Conservation (phyloP, 2,888 invertebrate species). For the Osedax frankpressi region DNA sequence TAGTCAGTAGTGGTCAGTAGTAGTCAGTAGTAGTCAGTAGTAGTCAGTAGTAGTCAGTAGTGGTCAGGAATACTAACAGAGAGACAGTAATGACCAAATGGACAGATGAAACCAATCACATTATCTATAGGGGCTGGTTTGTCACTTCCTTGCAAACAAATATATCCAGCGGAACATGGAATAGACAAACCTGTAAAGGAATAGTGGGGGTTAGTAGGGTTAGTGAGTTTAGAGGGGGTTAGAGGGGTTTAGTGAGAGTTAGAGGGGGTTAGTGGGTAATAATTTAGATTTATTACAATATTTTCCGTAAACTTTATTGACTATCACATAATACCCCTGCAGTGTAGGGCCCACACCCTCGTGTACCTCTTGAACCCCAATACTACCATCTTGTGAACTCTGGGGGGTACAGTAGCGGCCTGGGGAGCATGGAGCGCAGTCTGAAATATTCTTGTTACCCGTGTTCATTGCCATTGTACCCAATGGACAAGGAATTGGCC, state of each 20-base stretch:
- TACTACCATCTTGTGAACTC: conserved; percentile 37
- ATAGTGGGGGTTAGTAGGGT: too few species aligned
- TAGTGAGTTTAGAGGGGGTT: background rate
- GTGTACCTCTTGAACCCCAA: too few species aligned
- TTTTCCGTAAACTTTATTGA: too few species aligned
- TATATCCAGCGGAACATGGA: conserved; percentile 37
- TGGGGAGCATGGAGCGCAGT: conserved; percentile 37
- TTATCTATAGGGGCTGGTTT: conserved; percentile 34
- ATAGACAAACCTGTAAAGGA: conserved; percentile 13
- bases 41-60: too few species aligned
- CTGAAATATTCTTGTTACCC: conserved; percentile 35
- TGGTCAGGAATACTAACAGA: too few species aligned
- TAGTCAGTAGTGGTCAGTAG: too few species aligned
- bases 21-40: too few species aligned
- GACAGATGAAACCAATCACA: conserved; percentile 38
- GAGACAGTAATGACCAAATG: conserved; percentile 39
- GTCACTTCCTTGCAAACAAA: conserved; percentile 37
- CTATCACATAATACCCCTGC: too few species aligned
- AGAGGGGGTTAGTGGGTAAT: background rate
- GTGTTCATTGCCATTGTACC: conserved; percentile 38
- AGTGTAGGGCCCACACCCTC: too few species aligned
- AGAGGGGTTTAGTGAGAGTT: too few species aligned
- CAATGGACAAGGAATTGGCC: conserved; percentile 33
- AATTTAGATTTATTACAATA: too few species aligned
- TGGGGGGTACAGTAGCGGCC: conserved; percentile 39